Evolutionary conservation across 53 echinoderm and acorn worm species (phyloP), one percentile per base, ranked within the genome.

Genomic region (Apostichopus leukothele): DNA sequence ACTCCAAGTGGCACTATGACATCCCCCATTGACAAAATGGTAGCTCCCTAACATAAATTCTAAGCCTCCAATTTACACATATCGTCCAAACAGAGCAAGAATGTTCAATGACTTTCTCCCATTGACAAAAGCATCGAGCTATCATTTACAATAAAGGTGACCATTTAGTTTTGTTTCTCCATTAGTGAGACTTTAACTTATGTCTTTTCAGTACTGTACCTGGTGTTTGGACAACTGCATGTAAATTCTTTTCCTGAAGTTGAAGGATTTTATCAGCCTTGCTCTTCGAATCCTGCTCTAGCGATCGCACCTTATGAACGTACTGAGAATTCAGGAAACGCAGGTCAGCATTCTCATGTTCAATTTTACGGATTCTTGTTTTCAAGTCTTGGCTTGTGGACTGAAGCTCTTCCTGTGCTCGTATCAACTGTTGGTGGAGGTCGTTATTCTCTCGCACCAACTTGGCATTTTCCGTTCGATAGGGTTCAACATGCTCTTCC

Each of bases 161-260:
- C 39, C 39, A 39, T 1, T 39, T 39, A 39, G 39, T 39, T 3
- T 39, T 39, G 39, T 39, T 1, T 39, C 39, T 39, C 39, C 39
- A 39, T 39, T 39, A 39, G 2, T 39, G 39, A 39, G 39, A 39
- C 39, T 3, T 39, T 39, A 57, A 57, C 57, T 57, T 57, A 10
- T n/a, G n/a, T 3, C 39, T 39, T 57, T 57, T 10, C 18, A 16
- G 5, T 71, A 71, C 71, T 71, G 66, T 86, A 97, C 97, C 97
- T 79, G 97, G 97, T 13, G 97, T 97, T 73, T 97, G 97, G 5
- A 97, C 97, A 20, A 97, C 97, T 10, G 97, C 97, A 81, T 97
- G 95, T 76, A 97, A 95, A 88, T 97, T 97, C 86, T 97, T 97
- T 89, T 97, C 95, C 88, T 97, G 97, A 14, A 97, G 84, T 53